Evolutionary conservation across 2,113 vertebrate genomes (phyloP), one percentile per base, ranked within the genome.

Genomic region (Cygnus buccinator): DNA sequence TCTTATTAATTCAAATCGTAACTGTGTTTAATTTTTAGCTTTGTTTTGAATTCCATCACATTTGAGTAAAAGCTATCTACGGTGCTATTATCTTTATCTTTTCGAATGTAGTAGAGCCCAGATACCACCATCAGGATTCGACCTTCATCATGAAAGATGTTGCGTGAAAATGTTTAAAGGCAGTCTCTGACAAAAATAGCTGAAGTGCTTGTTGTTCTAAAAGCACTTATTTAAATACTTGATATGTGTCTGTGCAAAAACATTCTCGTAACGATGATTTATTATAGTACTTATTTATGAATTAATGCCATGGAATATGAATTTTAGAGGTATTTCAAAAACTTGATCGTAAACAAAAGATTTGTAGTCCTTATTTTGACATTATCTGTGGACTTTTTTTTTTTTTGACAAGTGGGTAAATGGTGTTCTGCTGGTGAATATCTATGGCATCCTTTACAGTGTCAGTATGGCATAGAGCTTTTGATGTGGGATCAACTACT

Each of bases 241-340:
- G 25, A 43, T 80, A 8, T 37, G 33, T 3, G 6, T 46, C 46
- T 91, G 1, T 74, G 31, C 44, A 70, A 43, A 17, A 63, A 71
- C 65, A 4, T 2, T 57, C 10, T 67, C 0, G 0, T 65, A 43
- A 28, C 33, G 17, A 29, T 82, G 13, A 10, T 82, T 76, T 74
- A 57, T 39, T 61, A 33, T 52, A 19, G 17, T 23, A 26, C n/a
- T 83, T 43, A 19, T 37, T 77, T 39, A 37, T 6, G 2, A 57
- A 61, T 76, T 33, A 77, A 75, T 73, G 25, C 13, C 2, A 5
- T 41, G 44, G 89, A 74, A 37, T 54, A 50, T 14, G 23, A 10
- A 41, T 84, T 62, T 29, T 41, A 62, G 20, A 37, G 28, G 3
- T 25, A 13, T 72, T 92, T 84, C 33, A 43, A 17, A 93, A 67